Conservation (phyloP, 2,113 vertebrate genomes). For the Myotis yumanensis region DNA sequence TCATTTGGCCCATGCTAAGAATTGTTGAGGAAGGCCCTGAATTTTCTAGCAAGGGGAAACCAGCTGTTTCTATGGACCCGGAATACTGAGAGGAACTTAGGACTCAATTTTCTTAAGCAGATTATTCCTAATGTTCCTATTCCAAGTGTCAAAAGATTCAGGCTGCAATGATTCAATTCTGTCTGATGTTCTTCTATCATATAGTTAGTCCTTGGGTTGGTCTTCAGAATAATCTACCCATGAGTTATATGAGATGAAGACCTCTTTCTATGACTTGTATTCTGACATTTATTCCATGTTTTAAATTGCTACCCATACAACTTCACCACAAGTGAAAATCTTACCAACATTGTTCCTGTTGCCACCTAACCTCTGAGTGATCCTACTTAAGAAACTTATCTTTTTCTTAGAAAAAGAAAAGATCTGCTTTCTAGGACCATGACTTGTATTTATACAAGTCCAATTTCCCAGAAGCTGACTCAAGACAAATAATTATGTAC, state of each 20-base stretch:
- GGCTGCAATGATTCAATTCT: neutral
- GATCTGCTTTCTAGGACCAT: neutral
- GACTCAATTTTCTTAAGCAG: neutral
- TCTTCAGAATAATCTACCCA: neutral
- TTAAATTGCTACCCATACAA: neutral
- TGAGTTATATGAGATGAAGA: neutral
- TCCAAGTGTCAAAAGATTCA: neutral
- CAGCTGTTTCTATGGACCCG: neutral
- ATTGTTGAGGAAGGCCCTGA: neutral
- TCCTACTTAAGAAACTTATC: neutral
- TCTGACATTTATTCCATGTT: neutral
- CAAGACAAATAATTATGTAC: neutral
- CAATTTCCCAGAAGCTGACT: neutral
- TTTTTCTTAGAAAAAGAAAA: too few species aligned
- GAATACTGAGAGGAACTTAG: neutral
- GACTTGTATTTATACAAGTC: neutral
- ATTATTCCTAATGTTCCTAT: neutral
- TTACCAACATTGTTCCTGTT: neutral
- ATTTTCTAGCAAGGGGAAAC: neutral
- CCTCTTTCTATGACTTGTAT: neutral
- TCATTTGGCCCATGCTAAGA: neutral
- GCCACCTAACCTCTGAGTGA: neutral
- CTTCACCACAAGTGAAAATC: neutral
- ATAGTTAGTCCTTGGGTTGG: neutral
- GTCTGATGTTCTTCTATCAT: neutral